Percentiles rank a stretch among this genome's conserved stretches.
These are phyloP conservation scores for Hippocampus guttulatus DNA, from an alignment of 2,113 vertebrate genomes.

Conservation along the genomic window DNA sequence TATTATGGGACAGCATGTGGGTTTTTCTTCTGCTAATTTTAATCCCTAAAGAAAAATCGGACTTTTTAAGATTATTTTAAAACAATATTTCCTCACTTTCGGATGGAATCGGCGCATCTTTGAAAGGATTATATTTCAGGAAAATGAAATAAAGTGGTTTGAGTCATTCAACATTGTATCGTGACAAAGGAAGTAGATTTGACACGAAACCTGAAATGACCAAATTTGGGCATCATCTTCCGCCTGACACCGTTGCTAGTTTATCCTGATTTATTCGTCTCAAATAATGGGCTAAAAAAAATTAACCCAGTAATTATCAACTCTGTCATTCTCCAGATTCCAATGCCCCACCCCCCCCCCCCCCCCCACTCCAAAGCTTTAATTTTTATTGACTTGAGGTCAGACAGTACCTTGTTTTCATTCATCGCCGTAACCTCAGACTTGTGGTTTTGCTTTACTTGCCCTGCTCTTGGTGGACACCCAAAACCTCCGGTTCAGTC, in stretches of 20 bases:
- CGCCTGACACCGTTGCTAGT: too few relatives aligned
- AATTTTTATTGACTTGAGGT: conserved; percentile 1
- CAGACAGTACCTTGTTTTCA: not conserved
- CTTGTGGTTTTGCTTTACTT: not conserved
- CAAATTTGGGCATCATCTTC: too few relatives aligned
- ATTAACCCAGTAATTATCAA: not conserved
- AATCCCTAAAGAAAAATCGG: not conserved
- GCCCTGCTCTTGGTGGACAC: conserved; percentile 42
- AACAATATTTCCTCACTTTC: not conserved
- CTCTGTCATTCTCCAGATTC: not conserved
- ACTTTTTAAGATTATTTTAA: not conserved
- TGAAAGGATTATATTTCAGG: not conserved
- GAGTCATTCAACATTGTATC: not conserved
- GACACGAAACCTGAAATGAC: too few relatives aligned
- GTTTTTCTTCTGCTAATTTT: not conserved
- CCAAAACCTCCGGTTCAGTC: not conserved
- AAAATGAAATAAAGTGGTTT: not conserved
- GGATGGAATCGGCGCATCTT: not conserved
- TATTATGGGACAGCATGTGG: too few relatives aligned
- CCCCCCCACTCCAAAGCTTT: conserved; percentile 11
- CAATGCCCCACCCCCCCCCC: not conserved
- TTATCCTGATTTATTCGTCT: not conserved
- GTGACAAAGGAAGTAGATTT: not conserved
- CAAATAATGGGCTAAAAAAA: not conserved
- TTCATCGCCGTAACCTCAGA: not conserved